Conservation (phyloP, 2,888 invertebrate genomes). For the Ichneumoninae sp. region DNA sequence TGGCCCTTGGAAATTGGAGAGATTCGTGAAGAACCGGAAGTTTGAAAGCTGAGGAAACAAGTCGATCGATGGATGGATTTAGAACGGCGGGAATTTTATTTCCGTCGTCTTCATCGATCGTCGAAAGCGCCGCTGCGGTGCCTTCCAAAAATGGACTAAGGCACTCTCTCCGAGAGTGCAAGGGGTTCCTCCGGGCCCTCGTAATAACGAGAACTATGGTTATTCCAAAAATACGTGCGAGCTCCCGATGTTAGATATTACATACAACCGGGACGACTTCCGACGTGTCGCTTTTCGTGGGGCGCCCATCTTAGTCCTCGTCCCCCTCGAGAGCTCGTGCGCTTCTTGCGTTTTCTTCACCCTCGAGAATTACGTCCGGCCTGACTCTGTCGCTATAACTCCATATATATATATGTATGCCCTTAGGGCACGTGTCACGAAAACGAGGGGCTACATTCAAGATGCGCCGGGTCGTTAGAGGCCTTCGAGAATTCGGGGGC, state of each 20-base stretch:
- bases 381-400: conserved; percentile 2
- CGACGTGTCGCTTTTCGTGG: conserved; percentile 58
- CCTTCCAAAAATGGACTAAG: conserved; percentile 55
- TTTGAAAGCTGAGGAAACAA: neutral
- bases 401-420: conserved; percentile 5
- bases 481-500: conserved; percentile 49
- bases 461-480: conserved; percentile 46
- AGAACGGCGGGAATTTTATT: neutral
- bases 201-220: conserved; percentile 33
- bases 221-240: conserved; percentile 62
- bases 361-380: conserved; percentile 62
- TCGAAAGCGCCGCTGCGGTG: conserved; percentile 16
- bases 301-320: neutral
- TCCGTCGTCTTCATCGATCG: conserved; percentile 20
- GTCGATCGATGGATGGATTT: conserved; percentile 10
- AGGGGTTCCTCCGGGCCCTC: conserved; percentile 39
- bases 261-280: conserved; percentile 60
- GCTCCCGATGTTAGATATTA: conserved; percentile 56
- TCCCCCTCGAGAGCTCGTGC: conserved; percentile 38
- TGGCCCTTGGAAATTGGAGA: conserved; percentile 45
- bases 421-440: conserved; percentile 54
- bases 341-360: conserved; percentile 52
- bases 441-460: conserved; percentile 52
- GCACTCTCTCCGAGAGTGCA: neutral
- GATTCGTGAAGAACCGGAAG: conserved; percentile 34